Percentiles rank a stretch among this genome's conserved stretches.
Evolutionary conservation across 1,140 invertebrate genomes (phyloP).

Genomic region (Psilanteris sp.): DNA sequence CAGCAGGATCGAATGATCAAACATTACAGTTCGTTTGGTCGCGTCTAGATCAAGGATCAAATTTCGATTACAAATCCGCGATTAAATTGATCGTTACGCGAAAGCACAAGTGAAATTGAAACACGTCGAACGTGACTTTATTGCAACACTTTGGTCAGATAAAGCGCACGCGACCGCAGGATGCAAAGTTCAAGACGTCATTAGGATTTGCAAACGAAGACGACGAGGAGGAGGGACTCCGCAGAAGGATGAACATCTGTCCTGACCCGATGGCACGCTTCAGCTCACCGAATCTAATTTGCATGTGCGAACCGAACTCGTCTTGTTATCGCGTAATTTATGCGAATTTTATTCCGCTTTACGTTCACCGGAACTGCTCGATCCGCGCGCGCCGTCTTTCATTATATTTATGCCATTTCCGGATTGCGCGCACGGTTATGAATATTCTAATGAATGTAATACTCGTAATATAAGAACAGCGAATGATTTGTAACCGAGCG

Average conservation of each 20-base stretch:
- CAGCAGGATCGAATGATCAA: too few relatives aligned
- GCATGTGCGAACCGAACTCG: not conserved
- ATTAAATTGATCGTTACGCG: slow-evolving; percentile 31
- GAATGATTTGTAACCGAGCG: too few relatives aligned
- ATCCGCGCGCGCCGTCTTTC: not conserved
- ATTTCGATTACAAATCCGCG: slow-evolving; percentile 26
- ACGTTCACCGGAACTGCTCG: slow-evolving; percentile 56
- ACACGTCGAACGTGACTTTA: slow-evolving; percentile 56
- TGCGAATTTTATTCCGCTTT: slow-evolving; percentile 28
- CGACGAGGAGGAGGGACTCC: too few relatives aligned
- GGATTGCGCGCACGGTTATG: slow-evolving; percentile 51
- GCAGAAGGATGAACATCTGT: too few relatives aligned
- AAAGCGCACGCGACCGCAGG: slow-evolving; percentile 61
- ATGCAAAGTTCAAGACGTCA: slow-evolving; percentile 24
- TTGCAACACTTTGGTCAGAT: slow-evolving; percentile 49
- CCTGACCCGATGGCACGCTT: slow-evolving; percentile 23
- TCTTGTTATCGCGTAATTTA: slow-evolving; percentile 25
- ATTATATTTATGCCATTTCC: slow-evolving; percentile 57
- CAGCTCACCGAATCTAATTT: slow-evolving; percentile 12
- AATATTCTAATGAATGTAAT: slow-evolving; percentile 15
- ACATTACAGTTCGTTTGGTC: too few relatives aligned
- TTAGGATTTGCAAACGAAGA: not conserved
- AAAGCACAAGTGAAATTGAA: slow-evolving; percentile 41
- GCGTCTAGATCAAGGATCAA: too few relatives aligned
- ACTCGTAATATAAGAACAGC: not conserved